A percentile compares a stretch with the other conserved stretches of the same genome.
Conservation (phyloP, 2,888 invertebrate species). For the Tromatobia lineatoria region DNA sequence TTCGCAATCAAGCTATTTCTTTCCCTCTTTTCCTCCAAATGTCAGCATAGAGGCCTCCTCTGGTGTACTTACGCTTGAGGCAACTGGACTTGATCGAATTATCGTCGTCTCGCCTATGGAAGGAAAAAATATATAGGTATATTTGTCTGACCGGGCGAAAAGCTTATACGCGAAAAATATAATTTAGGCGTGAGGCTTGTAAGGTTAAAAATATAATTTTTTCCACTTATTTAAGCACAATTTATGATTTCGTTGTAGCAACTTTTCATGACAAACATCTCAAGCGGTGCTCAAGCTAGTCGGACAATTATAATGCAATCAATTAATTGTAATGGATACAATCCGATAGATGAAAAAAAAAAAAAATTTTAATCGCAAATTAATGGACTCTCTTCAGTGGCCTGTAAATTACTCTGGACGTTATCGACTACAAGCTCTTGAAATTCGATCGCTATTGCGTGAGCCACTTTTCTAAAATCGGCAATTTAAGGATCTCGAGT, state of each 20-base stretch:
- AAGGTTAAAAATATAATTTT: conserved; percentile 55
- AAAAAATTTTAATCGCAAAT: neutral
- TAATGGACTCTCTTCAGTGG: neutral
- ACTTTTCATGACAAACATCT: conserved; percentile 12
- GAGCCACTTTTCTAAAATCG: conserved; percentile 24
- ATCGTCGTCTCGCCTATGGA: conserved; percentile 26
- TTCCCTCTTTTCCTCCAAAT: neutral
- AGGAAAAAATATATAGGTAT: conserved; percentile 21
- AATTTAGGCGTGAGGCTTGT: conserved; percentile 41
- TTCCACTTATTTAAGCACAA: too few species aligned
- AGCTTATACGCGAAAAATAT: conserved; percentile 18
- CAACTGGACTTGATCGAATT: conserved; percentile 11
- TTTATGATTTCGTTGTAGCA: conserved; percentile 39
- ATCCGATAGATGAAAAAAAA: too few species aligned
- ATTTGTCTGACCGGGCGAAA: conserved; percentile 37
- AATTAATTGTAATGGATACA: too few species aligned
- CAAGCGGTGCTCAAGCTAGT: too few species aligned
- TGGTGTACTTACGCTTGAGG: neutral
- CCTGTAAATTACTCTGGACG: neutral
- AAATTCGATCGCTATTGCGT: conserved; percentile 31
- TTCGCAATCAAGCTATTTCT: conserved; percentile 25
- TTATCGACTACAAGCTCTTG: neutral
- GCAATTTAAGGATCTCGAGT: conserved; percentile 43
- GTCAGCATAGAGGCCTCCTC: too few species aligned
- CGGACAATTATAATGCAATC: too few species aligned